Base-by-base conservation (phyloP, 2,113 vertebrate genomes). In the Nibea albiflora region DNA sequence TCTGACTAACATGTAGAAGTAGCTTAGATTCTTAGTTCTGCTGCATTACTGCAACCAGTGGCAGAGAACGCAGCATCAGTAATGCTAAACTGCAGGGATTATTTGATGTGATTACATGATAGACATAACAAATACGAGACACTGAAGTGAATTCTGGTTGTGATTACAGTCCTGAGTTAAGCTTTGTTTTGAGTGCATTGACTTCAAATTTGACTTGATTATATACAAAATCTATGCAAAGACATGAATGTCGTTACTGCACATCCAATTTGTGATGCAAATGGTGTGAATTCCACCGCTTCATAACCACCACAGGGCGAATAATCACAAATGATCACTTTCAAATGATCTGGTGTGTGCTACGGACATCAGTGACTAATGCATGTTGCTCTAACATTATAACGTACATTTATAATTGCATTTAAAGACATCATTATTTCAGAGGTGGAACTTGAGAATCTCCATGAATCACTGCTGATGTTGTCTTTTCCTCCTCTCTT, bases 11-110 rank as follows among this genome's bases (percentile, higher is more conserved):
- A 68, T 11, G 28, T n/a, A n/a, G 19, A 53, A 35, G 66, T 39
- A 53, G 50, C 49, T 69, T 53, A n/a, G 15, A 35, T 53, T n/a
- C 19, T 68, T 52, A 68, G 65, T 24, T 65, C 42, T n/a, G 44
- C 44, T 14, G 44, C 11, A 4, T 14, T 46, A 46, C 44, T 46
- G 44, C 12, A 52, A 52, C 28, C 50, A 17, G 50, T 15, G 3
- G 24, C 24, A 2, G 11, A 26, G 11, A 52, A 17, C 19, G 14
- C 67, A 53, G 50, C 20, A 3, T 53, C 50, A 11, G 17, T 39
- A 22, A 22, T 11, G 14, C n/a, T 35, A 16, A 70, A 31, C 28
- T 12, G 15, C 66, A 22, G 26, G 28, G 35, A 69, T 69, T 11
- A 39, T 56, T 42, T 70, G 0, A 56, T 24, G 31, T 54, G 52